Percentiles rank a stretch among this genome's conserved stretches.
These are phyloP conservation scores for Leptinotarsa juncta DNA, from an alignment of 2,888 invertebrate species.

Conservation along the genomic window DNA sequence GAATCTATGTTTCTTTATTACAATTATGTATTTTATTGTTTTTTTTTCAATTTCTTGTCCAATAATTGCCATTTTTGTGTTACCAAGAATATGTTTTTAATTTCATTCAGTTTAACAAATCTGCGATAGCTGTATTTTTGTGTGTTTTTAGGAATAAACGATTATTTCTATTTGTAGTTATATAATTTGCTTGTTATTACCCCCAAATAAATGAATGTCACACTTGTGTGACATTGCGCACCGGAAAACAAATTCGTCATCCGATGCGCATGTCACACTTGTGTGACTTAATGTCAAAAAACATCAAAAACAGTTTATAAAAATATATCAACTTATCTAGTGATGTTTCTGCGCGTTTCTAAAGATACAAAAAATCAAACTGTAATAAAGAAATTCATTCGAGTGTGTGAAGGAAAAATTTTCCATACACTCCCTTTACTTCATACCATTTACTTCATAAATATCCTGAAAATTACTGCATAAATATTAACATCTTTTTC, in stretches of 20 bases:
- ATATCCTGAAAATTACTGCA: too few relatives aligned
- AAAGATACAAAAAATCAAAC: too few relatives aligned
- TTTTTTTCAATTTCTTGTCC: not conserved
- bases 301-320: not conserved
- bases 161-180: not conserved
- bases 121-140: constrained; percentile 1
- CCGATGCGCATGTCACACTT: constrained; percentile 1
- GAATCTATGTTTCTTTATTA: not conserved
- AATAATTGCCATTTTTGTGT: constrained; percentile 1
- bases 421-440: too few relatives aligned
- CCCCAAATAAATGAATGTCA: not conserved
- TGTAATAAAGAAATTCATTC: too few relatives aligned
- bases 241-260: constrained; percentile 1
- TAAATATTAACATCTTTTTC: too few relatives aligned
- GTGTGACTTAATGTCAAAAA: not conserved
- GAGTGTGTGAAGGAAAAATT: too few relatives aligned
- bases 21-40: constrained; percentile 1
- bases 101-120: not conserved
- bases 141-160: constrained; percentile 1
- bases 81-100: not conserved
- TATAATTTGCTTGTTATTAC: constrained; percentile 1
- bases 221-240: constrained; percentile 1
- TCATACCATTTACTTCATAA: too few relatives aligned
- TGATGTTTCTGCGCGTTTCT: too few relatives aligned
- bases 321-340: not conserved